Evolutionary conservation across 2,113 vertebrate genomes (phyloP).

Genomic region (Colossoma macropomum): DNA sequence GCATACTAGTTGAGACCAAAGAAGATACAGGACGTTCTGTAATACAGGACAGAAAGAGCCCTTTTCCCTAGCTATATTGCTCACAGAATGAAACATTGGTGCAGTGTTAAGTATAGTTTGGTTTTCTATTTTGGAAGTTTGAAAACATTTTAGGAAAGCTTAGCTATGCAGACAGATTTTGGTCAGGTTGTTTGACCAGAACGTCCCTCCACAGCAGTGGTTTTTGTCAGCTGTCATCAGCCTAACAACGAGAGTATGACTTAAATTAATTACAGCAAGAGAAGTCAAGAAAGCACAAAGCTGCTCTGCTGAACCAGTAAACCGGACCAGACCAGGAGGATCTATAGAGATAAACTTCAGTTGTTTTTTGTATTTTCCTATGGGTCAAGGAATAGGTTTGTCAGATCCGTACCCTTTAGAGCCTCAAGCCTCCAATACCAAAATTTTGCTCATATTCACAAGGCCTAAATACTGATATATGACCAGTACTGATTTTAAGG

Average conservation of each 20-base stretch:
- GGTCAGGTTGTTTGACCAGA: not conserved
- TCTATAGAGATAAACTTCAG: not conserved
- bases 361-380: not conserved
- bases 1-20: no score
- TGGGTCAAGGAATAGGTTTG: no score
- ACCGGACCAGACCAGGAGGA: not conserved
- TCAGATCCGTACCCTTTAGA: not conserved
- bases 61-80: not conserved
- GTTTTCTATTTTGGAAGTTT: no score
- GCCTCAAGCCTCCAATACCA: no score
- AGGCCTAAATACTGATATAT: no score
- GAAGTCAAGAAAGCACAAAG: constrained; percentile 16
- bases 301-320: constrained; percentile 20
- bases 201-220: constrained; percentile 33
- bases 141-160: no score
- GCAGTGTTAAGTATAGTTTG: no score
- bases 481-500: no score
- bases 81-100: not conserved
- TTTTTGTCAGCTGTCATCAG: constrained; percentile 50
- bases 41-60: not conserved
- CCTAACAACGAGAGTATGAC: constrained; percentile 62
- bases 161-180: not conserved
- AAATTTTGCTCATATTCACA: no score
- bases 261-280: constrained; percentile 53
- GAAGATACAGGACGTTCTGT: not conserved